Evolutionary conservation across 2,888 invertebrate species (phyloP).

Genomic region (Leptinotarsa juncta): DNA sequence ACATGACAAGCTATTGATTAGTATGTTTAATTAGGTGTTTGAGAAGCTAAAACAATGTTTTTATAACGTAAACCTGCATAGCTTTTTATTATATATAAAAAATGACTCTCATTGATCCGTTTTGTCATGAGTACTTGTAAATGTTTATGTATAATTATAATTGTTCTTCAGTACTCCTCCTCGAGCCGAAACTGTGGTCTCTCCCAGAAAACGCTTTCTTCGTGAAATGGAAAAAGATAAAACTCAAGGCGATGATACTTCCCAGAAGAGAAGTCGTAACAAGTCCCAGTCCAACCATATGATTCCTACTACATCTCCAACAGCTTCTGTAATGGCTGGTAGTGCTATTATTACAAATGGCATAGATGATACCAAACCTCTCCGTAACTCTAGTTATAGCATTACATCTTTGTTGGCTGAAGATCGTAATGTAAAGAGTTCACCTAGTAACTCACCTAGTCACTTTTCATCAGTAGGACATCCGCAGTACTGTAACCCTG

Average conservation of each 20-base stretch:
- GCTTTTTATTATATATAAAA: too few species aligned
- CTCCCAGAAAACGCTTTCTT: constrained; percentile 83
- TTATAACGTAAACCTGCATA: too few species aligned
- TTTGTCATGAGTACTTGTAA: not conserved
- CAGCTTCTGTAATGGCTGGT: constrained; percentile 39
- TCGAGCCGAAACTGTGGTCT: constrained; percentile 71
- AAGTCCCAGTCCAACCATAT: constrained; percentile 46
- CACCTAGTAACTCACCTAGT: constrained; percentile 62
- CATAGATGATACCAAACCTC: constrained; percentile 51
- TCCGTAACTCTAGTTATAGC: constrained; percentile 78
- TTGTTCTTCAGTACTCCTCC: constrained; percentile 55
- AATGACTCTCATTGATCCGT: too few species aligned
- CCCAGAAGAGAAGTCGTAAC: constrained; percentile 60
- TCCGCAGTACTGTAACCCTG: constrained; percentile 66
- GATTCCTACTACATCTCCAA: constrained; percentile 35
- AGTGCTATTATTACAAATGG: constrained; percentile 53
- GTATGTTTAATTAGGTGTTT: too few species aligned
- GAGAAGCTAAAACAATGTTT: too few species aligned
- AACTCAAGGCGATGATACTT: constrained; percentile 53
- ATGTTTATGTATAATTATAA: not conserved
- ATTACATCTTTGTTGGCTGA: constrained; percentile 85
- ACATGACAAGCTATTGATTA: too few species aligned
- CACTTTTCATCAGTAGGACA: constrained; percentile 62
- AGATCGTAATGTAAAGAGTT: constrained; percentile 62
- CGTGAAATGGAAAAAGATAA: constrained; percentile 77